A percentile compares a stretch with the other conserved stretches of the same genome.
Evolutionary conservation across 92 coral and sea anemone species (phyloP).

Genomic region (Epizoanthus ramosus): DNA sequence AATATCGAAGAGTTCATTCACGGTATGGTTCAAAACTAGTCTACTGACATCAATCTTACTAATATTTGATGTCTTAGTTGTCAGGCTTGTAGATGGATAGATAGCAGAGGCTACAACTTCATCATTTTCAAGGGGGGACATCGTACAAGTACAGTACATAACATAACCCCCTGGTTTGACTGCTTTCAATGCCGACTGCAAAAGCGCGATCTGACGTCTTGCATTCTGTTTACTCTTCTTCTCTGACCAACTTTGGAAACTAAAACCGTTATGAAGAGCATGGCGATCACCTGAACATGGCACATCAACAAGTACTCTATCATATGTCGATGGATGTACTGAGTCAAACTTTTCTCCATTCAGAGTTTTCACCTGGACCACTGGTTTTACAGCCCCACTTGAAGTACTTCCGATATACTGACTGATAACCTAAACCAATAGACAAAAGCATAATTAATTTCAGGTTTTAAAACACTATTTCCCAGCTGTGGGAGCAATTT

Average conservation of each 20-base stretch:
- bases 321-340: slow-evolving; percentile 53
- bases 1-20: slow-evolving; percentile 47
- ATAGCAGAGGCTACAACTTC: slow-evolving; percentile 50
- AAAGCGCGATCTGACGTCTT: slow-evolving; percentile 47
- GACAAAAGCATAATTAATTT: neutral
- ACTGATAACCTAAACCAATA: slow-evolving; percentile 45
- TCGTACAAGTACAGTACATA: slow-evolving; percentile 70
- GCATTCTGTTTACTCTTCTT: slow-evolving; percentile 36
- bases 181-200: slow-evolving; percentile 55
- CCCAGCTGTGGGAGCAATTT: no score
- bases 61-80: neutral
- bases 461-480: no score
- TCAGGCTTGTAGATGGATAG: slow-evolving; percentile 12
- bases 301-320: slow-evolving; percentile 63
- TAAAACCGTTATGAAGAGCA: slow-evolving; percentile 43
- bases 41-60: slow-evolving; percentile 23
- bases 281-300: slow-evolving; percentile 72
- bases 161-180: slow-evolving; percentile 54
- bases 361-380: slow-evolving; percentile 32
- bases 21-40: slow-evolving; percentile 9
- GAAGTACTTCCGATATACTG: slow-evolving; percentile 53
- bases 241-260: slow-evolving; percentile 60
- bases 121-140: slow-evolving; percentile 67
- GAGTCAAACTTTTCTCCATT: slow-evolving; percentile 54
- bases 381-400: slow-evolving; percentile 21